Conservation (phyloP, 2,888 invertebrate species). For the Thecocarcelia acutangulata region DNA sequence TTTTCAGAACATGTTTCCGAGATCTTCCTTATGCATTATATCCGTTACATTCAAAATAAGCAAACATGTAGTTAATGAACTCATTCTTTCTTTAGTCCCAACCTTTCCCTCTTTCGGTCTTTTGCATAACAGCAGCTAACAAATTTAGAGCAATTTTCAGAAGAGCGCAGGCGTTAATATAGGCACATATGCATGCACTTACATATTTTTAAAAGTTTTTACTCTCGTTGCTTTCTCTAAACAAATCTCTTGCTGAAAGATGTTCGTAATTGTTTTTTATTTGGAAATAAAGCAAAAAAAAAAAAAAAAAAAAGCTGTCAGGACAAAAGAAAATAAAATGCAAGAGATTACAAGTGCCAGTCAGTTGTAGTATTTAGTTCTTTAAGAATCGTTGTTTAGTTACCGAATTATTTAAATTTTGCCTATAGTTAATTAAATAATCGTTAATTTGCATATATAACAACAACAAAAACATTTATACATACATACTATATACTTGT, state of each 20-base stretch:
- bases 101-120: background rate
- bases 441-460: constrained; percentile 1
- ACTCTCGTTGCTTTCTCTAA: background rate
- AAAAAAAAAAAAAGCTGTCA: constrained; percentile 15
- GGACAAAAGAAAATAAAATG: constrained; percentile 12
- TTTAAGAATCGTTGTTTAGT: constrained; percentile 63
- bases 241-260: constrained; percentile 6
- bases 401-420: constrained; percentile 34
- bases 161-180: constrained; percentile 38
- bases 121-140: background rate
- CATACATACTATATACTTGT: too few species aligned
- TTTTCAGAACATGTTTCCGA: too few species aligned
- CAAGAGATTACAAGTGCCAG: constrained; percentile 38
- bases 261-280: background rate
- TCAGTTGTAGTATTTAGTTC: constrained; percentile 69
- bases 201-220: background rate
- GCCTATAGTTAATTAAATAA: constrained; percentile 58
- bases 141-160: background rate
- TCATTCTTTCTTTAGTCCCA: constrained; percentile 9
- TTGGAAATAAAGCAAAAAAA: constrained; percentile 8
- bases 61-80: constrained; percentile 11
- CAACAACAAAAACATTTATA: too few species aligned
- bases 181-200: background rate
- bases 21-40: too few species aligned
- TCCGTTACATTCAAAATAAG: background rate